phyloP scores from a whole-genome alignment of 2,113 vertebrate species.

The Anarrhichthys ocellatus region DNA sequence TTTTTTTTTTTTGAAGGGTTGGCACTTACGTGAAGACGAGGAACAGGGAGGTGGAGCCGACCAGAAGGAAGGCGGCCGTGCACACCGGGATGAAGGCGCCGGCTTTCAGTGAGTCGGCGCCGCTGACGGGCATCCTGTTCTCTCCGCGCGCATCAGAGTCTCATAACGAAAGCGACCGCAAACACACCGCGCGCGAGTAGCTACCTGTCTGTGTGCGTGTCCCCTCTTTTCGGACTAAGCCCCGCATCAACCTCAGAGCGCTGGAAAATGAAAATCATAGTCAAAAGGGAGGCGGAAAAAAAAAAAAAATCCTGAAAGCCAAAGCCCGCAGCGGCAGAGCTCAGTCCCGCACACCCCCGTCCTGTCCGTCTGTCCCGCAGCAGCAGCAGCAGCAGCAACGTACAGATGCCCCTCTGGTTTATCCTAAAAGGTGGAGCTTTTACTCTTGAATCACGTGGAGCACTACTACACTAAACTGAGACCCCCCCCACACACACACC shows the following conservation, averaged over 20 bases:
- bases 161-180: constrained; percentile 38
- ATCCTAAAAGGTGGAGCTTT: constrained; percentile 73
- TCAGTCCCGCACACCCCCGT: constrained; percentile 34
- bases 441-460: constrained; percentile 57
- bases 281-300: background rate
- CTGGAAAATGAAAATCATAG: constrained; percentile 26
- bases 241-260: constrained; percentile 15
- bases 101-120: constrained; percentile 91
- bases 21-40: constrained; percentile 97
- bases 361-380: constrained; percentile 45
- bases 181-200: background rate
- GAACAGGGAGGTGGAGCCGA: constrained; percentile 94
- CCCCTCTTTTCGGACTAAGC: background rate
- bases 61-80: constrained; percentile 90
- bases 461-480: constrained; percentile 4
- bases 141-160: constrained; percentile 82
- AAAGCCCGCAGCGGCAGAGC: constrained; percentile 12
- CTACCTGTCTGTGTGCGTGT: background rate
- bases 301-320: background rate
- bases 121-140: constrained; percentile 94
- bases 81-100: constrained; percentile 95
- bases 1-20: background rate
- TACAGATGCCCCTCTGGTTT: constrained; percentile 58
- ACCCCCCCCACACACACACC: no score
- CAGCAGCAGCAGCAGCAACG: constrained; percentile 22